phyloP scores from a whole-genome alignment of 2,888 invertebrate genomes.

The Timandra comae region DNA sequence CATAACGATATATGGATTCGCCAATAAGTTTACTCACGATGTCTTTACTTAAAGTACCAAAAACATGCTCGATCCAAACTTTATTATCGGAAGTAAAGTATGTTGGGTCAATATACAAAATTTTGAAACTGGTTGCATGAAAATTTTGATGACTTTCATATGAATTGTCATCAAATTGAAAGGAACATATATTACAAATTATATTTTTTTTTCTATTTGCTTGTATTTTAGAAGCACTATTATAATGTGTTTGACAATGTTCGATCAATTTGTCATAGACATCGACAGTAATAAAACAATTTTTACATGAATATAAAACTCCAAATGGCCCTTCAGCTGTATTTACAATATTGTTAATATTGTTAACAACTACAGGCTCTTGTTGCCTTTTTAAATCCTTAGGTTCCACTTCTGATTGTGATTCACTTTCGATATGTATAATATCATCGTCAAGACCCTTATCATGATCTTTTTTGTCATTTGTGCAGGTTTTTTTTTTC shows the following conservation, averaged over 20 bases:
- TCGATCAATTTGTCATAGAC: constrained; percentile 48
- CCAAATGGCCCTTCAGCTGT: too few species aligned
- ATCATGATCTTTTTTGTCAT: background rate
- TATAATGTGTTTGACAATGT: constrained; percentile 52
- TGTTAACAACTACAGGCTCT: too few species aligned
- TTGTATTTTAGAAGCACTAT: constrained; percentile 13
- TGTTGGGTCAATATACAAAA: constrained; percentile 41
- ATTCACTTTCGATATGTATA: too few species aligned
- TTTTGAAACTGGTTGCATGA: constrained; percentile 25
- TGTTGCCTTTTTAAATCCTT: too few species aligned
- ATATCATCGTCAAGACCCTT: too few species aligned
- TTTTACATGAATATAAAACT: constrained; percentile 38
- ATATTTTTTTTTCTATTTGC: constrained; percentile 14
- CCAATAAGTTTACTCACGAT: constrained; percentile 28
- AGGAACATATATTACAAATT: constrained; percentile 31
- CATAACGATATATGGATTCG: constrained; percentile 46
- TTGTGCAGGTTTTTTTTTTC: background rate
- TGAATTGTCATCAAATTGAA: constrained; percentile 29
- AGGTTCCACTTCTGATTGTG: too few species aligned
- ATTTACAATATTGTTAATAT: too few species aligned
- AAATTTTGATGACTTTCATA: constrained; percentile 28
- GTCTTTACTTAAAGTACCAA: constrained; percentile 29
- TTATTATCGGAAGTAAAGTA: constrained; percentile 39
- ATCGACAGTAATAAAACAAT: constrained; percentile 37
- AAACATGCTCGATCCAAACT: constrained; percentile 48